Base-by-base conservation (phyloP, 1,140 invertebrate species). In the Elymnias hypermnestra region DNA sequence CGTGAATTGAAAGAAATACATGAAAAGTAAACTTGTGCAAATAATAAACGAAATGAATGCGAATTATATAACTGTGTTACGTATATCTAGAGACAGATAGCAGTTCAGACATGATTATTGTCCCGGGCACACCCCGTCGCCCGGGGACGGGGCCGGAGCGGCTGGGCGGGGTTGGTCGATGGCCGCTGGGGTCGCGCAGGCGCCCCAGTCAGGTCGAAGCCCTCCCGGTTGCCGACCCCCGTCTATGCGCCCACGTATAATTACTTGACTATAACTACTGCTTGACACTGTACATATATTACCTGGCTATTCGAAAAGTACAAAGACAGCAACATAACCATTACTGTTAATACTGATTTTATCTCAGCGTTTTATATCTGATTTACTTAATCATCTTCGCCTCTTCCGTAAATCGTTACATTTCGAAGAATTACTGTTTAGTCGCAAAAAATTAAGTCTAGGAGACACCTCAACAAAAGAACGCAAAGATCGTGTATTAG, bases 181-280 rank as follows among this genome's bases (percentile, higher is more conserved):
- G 69, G 63, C 63, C 66, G 63, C 63, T 62, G 55, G 63, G 63
- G 59, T 53, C 75, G 71, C 73, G 73, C 76, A 73, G 49, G 67
- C 76, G 72, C 72, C 39, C 28, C 26, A 43, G 43, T 36, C 65
- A 54, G 73, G 72, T 76, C 75, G 72, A 66, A 76, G 72, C 71
- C 70, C 75, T 74, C 65, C 38, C 69, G 73, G 76, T 68, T 72
- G 64, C 59, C 70, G 75, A 81, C 73, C 72, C 61, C 59, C 36
- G 50, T 43, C 46, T 56, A 51, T 39, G 47, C 50, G 44, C 47
- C 44, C 37, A 54, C 44, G 19, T 47, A 42, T 43, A 28, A 33
- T 33, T 33, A 33, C 15, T 15, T 4, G 6, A 10, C 31, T 29
- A 29, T 29, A 29, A 33, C 31, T 28, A 28, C 48, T 47, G n/a